Conservation (phyloP, 2,888 invertebrate species). For the Amphipoea lucens region DNA sequence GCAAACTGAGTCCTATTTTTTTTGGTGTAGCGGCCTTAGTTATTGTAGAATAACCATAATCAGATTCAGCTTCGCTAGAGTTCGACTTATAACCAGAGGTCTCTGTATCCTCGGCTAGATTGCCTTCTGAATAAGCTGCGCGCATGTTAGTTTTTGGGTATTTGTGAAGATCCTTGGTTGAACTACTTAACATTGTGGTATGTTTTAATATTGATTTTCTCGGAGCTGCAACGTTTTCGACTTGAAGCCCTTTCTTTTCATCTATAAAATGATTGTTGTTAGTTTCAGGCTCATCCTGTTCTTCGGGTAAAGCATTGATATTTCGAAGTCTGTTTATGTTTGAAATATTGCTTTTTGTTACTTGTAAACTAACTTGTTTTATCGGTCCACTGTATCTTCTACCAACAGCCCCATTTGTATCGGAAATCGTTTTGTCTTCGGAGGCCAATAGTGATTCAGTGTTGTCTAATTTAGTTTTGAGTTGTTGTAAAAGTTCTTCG, state of each 20-base stretch:
- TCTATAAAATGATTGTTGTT: conserved; percentile 50
- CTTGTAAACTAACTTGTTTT: conserved; percentile 76
- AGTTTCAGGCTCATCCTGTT: conserved; percentile 67
- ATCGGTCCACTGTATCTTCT: conserved; percentile 80
- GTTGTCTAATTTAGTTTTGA: conserved; percentile 71
- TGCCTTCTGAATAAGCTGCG: conserved; percentile 68
- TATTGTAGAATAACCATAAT: conserved; percentile 91
- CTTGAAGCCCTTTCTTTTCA: conserved; percentile 64
- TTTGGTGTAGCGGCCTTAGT: conserved; percentile 91
- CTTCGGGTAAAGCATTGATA: conserved; percentile 69
- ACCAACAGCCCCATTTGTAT: conserved; percentile 63
- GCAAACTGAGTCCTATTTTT: conserved; percentile 85
- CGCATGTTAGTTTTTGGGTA: conserved; percentile 52
- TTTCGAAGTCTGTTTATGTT: conserved; percentile 73
- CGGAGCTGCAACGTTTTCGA: conserved; percentile 71
- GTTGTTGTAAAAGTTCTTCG: conserved; percentile 75
- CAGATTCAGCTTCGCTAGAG: conserved; percentile 90
- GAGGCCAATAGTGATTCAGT: conserved; percentile 38
- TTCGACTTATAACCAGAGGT: conserved; percentile 90
- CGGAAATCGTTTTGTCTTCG: conserved; percentile 65
- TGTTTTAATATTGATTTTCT: conserved; percentile 85
- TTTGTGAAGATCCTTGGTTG: conserved; percentile 70
- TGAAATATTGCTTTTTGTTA: conserved; percentile 74
- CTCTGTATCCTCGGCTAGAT: conserved; percentile 84
- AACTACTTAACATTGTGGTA: conserved; percentile 74